Percentiles rank a stretch among this genome's conserved stretches.
Evolutionary conservation across 2,888 invertebrate species (phyloP).

Genomic region (Nomada fabriciana): DNA sequence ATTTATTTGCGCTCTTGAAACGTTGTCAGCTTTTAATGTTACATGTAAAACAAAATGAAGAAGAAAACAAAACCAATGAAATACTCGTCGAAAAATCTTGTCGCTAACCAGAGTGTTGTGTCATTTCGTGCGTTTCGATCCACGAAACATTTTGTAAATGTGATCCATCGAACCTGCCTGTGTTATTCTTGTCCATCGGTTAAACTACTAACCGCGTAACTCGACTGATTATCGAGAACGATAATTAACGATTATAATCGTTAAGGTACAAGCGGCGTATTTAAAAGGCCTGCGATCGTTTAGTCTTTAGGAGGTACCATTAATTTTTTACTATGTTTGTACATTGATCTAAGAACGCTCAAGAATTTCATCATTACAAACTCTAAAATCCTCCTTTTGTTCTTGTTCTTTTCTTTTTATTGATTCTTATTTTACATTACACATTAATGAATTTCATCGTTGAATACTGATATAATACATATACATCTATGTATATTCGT

Average conservation of each 20-base stretch:
- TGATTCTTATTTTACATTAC: background rate
- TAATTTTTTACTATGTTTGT: conserved; percentile 54
- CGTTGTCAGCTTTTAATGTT: conserved; percentile 32
- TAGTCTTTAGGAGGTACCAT: conserved; percentile 45
- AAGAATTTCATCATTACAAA: conserved; percentile 53
- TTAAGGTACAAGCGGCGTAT: conserved; percentile 35
- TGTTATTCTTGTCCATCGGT: conserved; percentile 22
- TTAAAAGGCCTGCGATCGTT: conserved; percentile 39
- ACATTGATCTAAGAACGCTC: conserved; percentile 40
- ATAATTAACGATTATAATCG: conserved; percentile 4
- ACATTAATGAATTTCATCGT: background rate
- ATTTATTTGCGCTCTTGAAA: conserved; percentile 54
- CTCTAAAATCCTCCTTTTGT: conserved; percentile 26
- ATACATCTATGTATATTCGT: background rate
- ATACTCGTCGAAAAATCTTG: conserved; percentile 16
- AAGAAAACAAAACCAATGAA: background rate
- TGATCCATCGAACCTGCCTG: conserved; percentile 7
- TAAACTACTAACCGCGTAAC: conserved; percentile 4
- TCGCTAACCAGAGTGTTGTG: conserved; percentile 16
- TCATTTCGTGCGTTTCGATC: conserved; percentile 12
- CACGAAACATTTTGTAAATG: conserved; percentile 9
- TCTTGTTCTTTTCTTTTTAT: conserved; percentile 35
- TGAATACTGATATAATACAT: background rate
- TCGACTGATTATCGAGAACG: conserved; percentile 3
- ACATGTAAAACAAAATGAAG: conserved; percentile 3